Conservation (phyloP, 2,113 vertebrate genomes). For the Leptobrachium leishanense region DNA sequence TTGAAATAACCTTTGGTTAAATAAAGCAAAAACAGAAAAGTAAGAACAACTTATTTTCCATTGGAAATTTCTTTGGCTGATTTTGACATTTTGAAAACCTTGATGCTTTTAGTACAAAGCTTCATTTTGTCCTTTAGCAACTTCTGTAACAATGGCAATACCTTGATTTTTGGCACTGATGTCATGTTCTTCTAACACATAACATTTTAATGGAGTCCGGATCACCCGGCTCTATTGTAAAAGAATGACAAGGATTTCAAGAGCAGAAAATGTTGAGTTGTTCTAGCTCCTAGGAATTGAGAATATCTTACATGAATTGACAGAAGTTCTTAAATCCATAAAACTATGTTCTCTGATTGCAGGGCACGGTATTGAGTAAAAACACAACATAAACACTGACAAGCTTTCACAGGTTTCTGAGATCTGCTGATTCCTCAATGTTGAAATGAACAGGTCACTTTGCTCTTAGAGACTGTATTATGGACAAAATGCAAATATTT, state of each 20-base stretch:
- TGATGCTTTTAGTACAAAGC: constrained; percentile 1
- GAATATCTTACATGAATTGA: constrained; percentile 2
- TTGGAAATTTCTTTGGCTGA: too few species aligned
- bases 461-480: too few species aligned
- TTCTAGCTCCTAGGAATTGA: background rate
- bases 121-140: constrained; percentile 6
- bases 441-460: too few species aligned
- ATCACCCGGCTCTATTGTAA: constrained; percentile 23
- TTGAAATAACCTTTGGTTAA: too few species aligned
- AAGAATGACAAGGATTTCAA: constrained; percentile 1
- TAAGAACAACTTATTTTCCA: too few species aligned
- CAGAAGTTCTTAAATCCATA: constrained; percentile 21
- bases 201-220: constrained; percentile 17
- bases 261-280: background rate
- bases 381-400: background rate
- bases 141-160: background rate
- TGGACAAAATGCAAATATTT: too few species aligned
- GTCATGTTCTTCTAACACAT: background rate
- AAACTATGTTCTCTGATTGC: background rate
- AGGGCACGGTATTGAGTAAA: background rate
- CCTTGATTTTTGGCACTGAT: too few species aligned
- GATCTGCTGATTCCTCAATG: too few species aligned
- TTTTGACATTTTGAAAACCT: constrained; percentile 5
- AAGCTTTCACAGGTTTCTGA: too few species aligned
- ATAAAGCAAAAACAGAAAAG: too few species aligned